Conservation (phyloP, 2,797 vertebrate genomes). For the Helarctos malayanus region DNA sequence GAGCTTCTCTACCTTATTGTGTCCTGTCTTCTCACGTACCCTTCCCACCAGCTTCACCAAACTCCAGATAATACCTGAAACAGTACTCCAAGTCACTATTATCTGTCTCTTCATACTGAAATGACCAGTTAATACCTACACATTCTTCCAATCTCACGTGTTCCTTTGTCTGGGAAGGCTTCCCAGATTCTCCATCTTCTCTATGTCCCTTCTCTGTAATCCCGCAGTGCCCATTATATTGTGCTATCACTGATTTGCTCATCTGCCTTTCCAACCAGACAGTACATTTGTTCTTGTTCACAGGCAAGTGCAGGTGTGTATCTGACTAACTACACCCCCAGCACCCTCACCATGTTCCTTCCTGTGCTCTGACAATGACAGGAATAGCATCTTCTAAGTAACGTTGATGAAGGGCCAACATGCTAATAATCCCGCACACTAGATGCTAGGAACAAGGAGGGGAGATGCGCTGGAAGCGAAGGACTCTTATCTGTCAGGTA, state of each 20-base stretch:
- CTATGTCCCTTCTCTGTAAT: not conserved
- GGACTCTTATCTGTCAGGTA: not conserved
- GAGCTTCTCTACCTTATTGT: not conserved
- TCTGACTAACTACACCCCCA: not conserved
- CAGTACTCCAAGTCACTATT: not conserved
- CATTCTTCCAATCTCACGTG: constrained; percentile 15
- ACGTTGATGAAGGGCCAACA: not conserved
- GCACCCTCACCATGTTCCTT: not conserved
- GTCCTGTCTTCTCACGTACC: not conserved
- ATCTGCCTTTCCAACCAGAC: not conserved
- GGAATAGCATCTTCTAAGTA: not conserved
- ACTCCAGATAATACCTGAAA: not conserved
- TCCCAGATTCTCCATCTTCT: not conserved
- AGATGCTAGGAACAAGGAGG: not conserved
- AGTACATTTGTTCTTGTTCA: not conserved
- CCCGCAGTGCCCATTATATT: not conserved
- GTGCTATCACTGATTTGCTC: not conserved
- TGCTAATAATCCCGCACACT: not conserved
- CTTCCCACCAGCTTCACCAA: not conserved
- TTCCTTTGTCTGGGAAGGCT: constrained; percentile 37
- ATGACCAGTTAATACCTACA: not conserved
- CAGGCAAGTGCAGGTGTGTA: not conserved
- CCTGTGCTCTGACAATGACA: not conserved
- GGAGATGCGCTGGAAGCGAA: not conserved
- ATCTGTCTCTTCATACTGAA: constrained; percentile 13